Percentiles rank a stretch among this genome's conserved stretches.
Evolutionary conservation across 2,888 invertebrate species (phyloP).

Genomic region (Diplazon laetatorius): DNA sequence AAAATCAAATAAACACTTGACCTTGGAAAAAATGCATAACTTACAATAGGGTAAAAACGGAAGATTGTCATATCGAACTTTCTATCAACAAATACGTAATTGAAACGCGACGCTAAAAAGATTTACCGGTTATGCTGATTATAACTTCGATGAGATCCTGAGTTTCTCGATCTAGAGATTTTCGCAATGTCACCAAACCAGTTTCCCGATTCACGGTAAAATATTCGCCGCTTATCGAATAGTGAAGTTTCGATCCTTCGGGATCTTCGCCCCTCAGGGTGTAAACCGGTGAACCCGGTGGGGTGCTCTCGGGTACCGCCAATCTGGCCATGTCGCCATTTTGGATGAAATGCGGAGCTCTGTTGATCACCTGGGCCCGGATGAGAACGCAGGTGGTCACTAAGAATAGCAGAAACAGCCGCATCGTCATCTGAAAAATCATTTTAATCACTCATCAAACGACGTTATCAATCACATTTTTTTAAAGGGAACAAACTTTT

Average conservation of each 20-base stretch:
- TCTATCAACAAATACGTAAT: no score
- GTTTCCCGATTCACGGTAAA: constrained; percentile 90
- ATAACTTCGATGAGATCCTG: constrained; percentile 89
- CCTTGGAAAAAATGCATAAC: constrained; percentile 31
- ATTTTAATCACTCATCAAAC: neutral
- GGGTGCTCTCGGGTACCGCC: constrained; percentile 89
- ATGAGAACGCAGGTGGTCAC: constrained; percentile 70
- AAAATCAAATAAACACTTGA: no score
- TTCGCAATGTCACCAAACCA: constrained; percentile 89
- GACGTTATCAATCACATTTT: no score
- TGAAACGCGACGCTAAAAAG: neutral
- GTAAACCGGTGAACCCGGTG: constrained; percentile 90
- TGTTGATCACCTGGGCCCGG: constrained; percentile 86
- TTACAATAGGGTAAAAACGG: no score
- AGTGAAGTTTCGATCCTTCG: constrained; percentile 88
- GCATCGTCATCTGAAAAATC: constrained; percentile 72
- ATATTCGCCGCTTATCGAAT: constrained; percentile 92
- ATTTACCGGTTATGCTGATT: constrained; percentile 90
- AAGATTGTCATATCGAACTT: no score
- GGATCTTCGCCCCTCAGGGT: constrained; percentile 90
- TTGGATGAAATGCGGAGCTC: constrained; percentile 89
- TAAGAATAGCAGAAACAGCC: constrained; percentile 71
- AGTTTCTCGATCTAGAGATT: constrained; percentile 88
- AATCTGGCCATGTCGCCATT: constrained; percentile 92
- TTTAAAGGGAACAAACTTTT: no score